phyloP scores from a whole-genome alignment of 2,797 vertebrate species.

The Centroberyx gerrardi region DNA sequence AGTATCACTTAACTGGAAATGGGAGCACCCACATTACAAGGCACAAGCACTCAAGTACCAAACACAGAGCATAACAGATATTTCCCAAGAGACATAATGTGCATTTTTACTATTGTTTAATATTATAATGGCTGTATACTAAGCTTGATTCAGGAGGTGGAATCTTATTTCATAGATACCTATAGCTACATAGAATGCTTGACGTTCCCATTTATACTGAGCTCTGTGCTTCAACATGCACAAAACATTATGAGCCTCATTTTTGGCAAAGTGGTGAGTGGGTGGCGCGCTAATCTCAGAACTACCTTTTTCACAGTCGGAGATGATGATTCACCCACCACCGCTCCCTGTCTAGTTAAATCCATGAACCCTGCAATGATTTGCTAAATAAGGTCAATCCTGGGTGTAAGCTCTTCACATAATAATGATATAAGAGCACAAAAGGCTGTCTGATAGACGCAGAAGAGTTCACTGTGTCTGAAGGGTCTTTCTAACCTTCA shows the following conservation, averaged over 20 bases:
- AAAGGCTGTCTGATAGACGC: conserved; percentile 22
- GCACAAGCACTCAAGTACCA: not conserved
- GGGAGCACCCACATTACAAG: conserved; percentile 1
- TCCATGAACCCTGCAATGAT: conserved; percentile 44
- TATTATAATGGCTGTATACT: not conserved
- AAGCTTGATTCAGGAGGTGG: not conserved
- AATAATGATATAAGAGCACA: conserved; percentile 6
- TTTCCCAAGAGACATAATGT: not conserved
- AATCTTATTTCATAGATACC: not conserved
- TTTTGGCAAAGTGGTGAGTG: conserved; percentile 63
- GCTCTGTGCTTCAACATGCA: conserved; percentile 41
- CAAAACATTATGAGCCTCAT: conserved; percentile 19
- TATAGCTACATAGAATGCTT: not conserved
- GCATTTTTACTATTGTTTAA: not conserved
- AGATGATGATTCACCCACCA: conserved; percentile 63
- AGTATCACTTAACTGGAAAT: not conserved
- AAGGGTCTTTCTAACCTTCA: conserved; percentile 1
- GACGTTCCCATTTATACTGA: not conserved
- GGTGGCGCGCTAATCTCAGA: conserved; percentile 59
- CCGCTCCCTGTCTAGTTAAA: conserved; percentile 23
- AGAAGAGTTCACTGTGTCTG: not conserved
- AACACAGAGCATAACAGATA: not conserved
- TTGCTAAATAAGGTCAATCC: conserved; percentile 34
- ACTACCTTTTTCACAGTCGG: conserved; percentile 59
- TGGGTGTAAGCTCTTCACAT: conserved; percentile 9